A percentile compares a stretch with the other conserved stretches of the same genome.
phyloP scores from a whole-genome alignment of 2,888 invertebrate species.

The Choreutis nemorana region DNA sequence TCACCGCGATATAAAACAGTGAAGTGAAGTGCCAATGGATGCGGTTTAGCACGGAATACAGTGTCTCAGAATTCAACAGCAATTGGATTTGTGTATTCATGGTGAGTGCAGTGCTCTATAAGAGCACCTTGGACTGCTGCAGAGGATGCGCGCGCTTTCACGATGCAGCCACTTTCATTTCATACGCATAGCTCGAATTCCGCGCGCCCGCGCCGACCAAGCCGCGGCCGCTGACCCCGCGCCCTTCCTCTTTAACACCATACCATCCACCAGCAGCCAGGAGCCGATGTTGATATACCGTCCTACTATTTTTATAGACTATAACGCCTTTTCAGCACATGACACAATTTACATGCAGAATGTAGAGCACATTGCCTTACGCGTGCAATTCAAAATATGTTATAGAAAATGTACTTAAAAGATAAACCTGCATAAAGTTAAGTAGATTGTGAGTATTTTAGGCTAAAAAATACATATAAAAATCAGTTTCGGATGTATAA shows the following conservation, averaged over 20 bases:
- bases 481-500: too few species aligned
- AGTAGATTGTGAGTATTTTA: too few species aligned
- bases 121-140: constrained; percentile 29
- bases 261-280: constrained; percentile 24
- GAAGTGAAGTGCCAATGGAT: constrained; percentile 61
- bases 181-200: constrained; percentile 65
- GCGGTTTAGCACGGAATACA: constrained; percentile 46
- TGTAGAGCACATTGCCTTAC: too few species aligned
- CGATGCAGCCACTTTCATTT: constrained; percentile 65
- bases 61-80: constrained; percentile 35
- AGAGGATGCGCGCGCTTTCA: constrained; percentile 62
- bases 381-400: too few species aligned
- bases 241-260: constrained; percentile 46
- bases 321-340: too few species aligned
- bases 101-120: constrained; percentile 41
- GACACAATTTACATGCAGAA: too few species aligned
- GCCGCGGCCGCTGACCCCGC: constrained; percentile 66
- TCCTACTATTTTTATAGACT: too few species aligned
- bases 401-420: too few species aligned
- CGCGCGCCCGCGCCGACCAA: constrained; percentile 53
- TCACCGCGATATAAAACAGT: constrained; percentile 33
- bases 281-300: too few species aligned
- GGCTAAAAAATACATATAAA: too few species aligned
- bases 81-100: constrained; percentile 60
- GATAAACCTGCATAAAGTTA: too few species aligned